Base-by-base conservation (phyloP, 2,888 invertebrate species). In the Exephanes ischioxanthus region DNA sequence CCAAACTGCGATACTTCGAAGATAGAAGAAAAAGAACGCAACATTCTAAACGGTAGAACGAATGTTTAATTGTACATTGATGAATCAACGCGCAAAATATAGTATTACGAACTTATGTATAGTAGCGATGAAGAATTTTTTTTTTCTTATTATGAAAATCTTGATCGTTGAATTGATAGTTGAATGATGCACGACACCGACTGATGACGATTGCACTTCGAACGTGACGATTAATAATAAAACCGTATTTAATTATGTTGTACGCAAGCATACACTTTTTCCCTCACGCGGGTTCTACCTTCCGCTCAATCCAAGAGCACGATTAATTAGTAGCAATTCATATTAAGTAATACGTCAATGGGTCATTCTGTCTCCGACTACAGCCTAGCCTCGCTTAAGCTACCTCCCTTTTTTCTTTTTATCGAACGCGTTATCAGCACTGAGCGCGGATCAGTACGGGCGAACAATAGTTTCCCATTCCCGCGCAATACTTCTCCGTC, bases 131-230 rank as follows among this genome's bases (percentile, higher is more conserved):
- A 72, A 73, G 66, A 85, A 83, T 80, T 80, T 51, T 66, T 75
- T 26, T 26, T 76, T 66, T 19, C 89, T 87, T 90, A 90, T 89
- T 89, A 88, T 86, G 88, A 90, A 89, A 89, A 85, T 86, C 87
- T 86, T 76, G 80, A 81, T 84, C 87, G 75, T 79, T 76, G 86
- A 86, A 87, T 86, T 88, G 86, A 89, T 90, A 89, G 87, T 77
- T 80, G 84, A 89, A 88, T 88, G 82, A 86, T 87, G 89, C 85
- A 87, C 87, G 79, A 90, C 84, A 90, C 86, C 80, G 91, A 92
- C 90, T 91, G 91, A 92, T 87, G 89, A 90, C 76, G 88, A 89
- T 90, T 91, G 91, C 91, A 90, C 87, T 88, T 91, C 89, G 87
- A 87, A 86, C 88, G 86, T 82, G 86, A 84, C 83, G 83, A 89